Percentiles rank a stretch among this genome's conserved stretches.
Conservation (phyloP, 2,888 invertebrate genomes). For the Coenonympha arcania region DNA sequence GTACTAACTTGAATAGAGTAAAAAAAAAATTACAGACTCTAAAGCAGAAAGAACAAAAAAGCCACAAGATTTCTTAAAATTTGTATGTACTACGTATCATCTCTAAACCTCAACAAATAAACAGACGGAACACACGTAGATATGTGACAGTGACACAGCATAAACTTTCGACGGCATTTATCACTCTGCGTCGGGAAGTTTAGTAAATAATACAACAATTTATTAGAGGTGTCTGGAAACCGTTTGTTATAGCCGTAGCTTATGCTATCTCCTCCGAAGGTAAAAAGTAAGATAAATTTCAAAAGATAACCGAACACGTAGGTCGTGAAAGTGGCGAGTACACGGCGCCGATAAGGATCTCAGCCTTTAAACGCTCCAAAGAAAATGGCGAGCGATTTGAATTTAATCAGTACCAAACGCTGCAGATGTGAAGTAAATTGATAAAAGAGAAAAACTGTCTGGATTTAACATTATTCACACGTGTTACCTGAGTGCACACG, state of each 20-base stretch:
- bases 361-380: conserved; percentile 31
- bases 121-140: no score
- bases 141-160: no score
- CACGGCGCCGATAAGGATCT: conserved; percentile 30
- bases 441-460: conserved; percentile 61
- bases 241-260: not conserved
- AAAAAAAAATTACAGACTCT: no score
- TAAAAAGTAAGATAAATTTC: conserved; percentile 24
- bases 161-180: no score
- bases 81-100: no score
- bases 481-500: conserved; percentile 63
- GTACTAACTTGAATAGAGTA: no score
- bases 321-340: conserved; percentile 32
- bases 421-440: conserved; percentile 56
- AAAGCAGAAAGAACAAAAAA: no score
- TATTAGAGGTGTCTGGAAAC: conserved; percentile 1
- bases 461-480: conserved; percentile 67
- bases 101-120: no score
- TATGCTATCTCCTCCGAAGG: not conserved
- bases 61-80: no score
- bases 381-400: conserved; percentile 34
- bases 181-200: no score
- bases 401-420: conserved; percentile 56
- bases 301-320: conserved; percentile 29
- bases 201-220: no score